Percentiles rank a stretch among this genome's conserved stretches.
These are phyloP conservation scores for Camelus bactrianus DNA, from an alignment of 2,113 vertebrate genomes.

Conservation along the genomic window DNA sequence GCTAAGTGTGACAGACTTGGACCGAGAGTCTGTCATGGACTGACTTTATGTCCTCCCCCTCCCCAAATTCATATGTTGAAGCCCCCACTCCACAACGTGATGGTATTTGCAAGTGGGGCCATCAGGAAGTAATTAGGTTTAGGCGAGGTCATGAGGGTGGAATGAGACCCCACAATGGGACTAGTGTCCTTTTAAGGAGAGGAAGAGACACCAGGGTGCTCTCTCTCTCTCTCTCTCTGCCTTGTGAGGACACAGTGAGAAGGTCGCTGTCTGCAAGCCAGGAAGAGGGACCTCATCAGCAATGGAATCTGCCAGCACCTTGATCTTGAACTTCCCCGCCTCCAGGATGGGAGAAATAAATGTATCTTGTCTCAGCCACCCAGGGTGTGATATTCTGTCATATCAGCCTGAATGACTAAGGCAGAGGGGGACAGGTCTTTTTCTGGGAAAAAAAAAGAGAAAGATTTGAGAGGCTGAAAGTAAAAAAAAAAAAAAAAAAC, in stretches of 20 bases:
- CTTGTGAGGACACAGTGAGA: background rate
- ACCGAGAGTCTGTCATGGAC: background rate
- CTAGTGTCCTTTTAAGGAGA: background rate
- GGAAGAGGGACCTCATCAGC: background rate
- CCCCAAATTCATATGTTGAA: background rate
- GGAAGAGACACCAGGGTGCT: background rate
- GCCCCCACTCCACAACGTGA: background rate
- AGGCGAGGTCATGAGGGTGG: background rate
- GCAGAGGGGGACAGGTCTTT: background rate
- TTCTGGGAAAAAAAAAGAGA: background rate
- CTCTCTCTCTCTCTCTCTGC: background rate
- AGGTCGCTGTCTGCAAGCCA: background rate
- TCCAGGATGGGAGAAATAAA: background rate
- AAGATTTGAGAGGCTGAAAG: background rate
- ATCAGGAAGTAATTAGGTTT: background rate
- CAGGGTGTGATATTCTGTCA: background rate
- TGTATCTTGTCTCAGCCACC: background rate
- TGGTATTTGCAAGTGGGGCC: background rate
- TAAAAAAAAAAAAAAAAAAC: background rate
- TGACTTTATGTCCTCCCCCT: background rate
- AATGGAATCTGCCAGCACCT: background rate
- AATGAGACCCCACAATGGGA: background rate
- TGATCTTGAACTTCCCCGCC: background rate
- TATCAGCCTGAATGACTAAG: background rate
- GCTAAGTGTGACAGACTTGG: background rate